Percentiles rank a stretch among this genome's conserved stretches.
phyloP scores from a whole-genome alignment of 37 sponge, comb jelly and placozoan genomes.

The Oopsacas minuta region DNA sequence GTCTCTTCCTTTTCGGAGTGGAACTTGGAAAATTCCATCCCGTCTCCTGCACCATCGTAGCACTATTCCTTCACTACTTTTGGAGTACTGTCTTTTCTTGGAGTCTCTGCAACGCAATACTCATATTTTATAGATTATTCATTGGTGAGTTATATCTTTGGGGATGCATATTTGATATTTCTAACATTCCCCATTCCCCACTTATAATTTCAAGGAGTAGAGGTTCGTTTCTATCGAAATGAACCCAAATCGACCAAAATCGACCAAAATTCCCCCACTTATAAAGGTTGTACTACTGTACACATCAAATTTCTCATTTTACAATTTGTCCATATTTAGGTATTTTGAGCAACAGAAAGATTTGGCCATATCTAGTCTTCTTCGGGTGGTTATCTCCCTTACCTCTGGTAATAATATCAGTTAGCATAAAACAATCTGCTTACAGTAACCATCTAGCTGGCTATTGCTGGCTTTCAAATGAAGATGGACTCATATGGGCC shows the following conservation, averaged over 20 bases:
- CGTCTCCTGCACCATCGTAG: background rate
- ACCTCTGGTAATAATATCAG: background rate
- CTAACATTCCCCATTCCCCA: no score
- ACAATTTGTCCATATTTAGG: background rate
- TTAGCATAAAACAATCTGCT: background rate
- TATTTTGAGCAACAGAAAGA: background rate
- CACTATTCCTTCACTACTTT: background rate
- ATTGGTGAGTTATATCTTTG: background rate
- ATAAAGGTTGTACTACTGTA: no score
- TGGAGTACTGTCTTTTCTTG: background rate
- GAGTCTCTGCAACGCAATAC: slow-evolving; percentile 16
- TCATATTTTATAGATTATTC: background rate
- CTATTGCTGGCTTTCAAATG: background rate
- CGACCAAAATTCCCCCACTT: no score
- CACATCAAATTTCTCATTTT: no score
- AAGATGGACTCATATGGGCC: background rate
- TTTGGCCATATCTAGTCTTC: background rate
- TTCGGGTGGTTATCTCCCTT: background rate
- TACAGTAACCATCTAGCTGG: background rate
- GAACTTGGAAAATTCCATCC: background rate
- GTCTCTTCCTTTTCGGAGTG: background rate
- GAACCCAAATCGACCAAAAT: no score
- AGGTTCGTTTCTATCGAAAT: no score
- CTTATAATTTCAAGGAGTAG: no score
- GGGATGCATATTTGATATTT: no score